Conservation (phyloP, 2,888 invertebrate species). For the Folsomia candida region DNA sequence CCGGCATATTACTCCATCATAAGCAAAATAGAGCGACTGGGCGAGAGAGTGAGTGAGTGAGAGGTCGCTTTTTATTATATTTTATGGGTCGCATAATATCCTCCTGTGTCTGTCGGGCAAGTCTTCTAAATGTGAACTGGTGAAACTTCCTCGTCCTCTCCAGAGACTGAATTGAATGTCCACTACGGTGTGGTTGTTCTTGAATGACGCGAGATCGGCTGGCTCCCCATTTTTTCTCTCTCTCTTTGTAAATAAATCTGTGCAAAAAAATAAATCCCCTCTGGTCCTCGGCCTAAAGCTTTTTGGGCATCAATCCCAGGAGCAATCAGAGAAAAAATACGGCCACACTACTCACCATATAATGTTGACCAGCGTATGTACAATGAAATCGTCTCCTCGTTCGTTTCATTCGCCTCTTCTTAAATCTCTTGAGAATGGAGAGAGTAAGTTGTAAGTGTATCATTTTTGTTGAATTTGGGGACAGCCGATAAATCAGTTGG, state of each 20-base stretch:
- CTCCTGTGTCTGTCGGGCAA: too few species aligned
- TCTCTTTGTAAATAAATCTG: constrained; percentile 4
- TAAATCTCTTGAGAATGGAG: background rate
- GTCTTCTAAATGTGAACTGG: background rate
- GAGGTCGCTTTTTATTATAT: background rate
- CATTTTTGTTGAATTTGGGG: constrained; percentile 8
- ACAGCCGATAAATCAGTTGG: background rate
- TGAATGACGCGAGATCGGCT: background rate
- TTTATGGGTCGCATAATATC: too few species aligned
- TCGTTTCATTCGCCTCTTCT: too few species aligned
- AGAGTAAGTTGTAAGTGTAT: constrained; percentile 1
- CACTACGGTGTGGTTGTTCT: background rate
- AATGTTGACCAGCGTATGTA: background rate
- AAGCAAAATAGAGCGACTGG: too few species aligned
- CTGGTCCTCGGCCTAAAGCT: background rate
- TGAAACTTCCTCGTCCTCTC: background rate
- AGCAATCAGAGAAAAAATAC: background rate
- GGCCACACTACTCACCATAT: background rate
- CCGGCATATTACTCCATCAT: background rate
- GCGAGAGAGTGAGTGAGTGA: too few species aligned
- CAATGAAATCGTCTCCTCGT: background rate
- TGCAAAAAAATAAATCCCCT: background rate
- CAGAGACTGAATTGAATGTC: constrained; percentile 5
- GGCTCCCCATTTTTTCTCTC: constrained; percentile 1
- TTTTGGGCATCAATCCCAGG: background rate